Evolutionary conservation across 2,113 vertebrate species (phyloP), one percentile per base, ranked within the genome.

Genomic region (Grantiella picta): DNA sequence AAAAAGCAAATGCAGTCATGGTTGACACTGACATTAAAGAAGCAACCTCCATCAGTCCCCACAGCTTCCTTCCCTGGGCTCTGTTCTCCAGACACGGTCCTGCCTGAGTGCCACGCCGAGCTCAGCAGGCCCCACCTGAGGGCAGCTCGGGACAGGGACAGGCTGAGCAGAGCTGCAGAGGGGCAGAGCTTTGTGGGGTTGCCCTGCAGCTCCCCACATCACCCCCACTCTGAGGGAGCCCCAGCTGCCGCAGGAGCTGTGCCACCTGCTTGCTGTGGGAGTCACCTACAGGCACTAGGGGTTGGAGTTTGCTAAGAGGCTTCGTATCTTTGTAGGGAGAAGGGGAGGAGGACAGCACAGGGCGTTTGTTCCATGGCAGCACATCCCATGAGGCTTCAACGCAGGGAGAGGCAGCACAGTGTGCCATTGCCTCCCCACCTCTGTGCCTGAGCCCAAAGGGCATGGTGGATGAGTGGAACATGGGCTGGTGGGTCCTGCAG

Each of bases 41-140:
- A 63, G 16, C 20, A n/a, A 24, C 24, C 10, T 64, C 50, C 50
- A 53, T 57, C 2, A 3, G 20, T 45, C 28, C 22, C 31, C 53
- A 45, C 1, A 0, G 3, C 1, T 6, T 19, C 28, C 24, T 31
- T 75, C 28, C n/a, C 60, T 23, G n/a, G 15, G 11, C 9, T 47
- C 60, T 66, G 13, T 29, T 75, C 52, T 49, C 36, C n/a, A 40
- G 70, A 7, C 7, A 2, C 3, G 27, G 15, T 38, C 19, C 49
- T n/a, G 59, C 5, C 59, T 25, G 35, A 36, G 15, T 6, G 44
- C 20, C 20, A 2, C 38, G 4, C 4, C 16, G 47, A 47, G 40
- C 38, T 31, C n/a, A 36, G 1, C 36, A 33, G 56, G 52, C 13
- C 28, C 42, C n/a, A 3, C n/a, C 38, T 75, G 56, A 52, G n/a